Conservation (phyloP, 2,797 vertebrate genomes). For the Nyctibius grandis region DNA sequence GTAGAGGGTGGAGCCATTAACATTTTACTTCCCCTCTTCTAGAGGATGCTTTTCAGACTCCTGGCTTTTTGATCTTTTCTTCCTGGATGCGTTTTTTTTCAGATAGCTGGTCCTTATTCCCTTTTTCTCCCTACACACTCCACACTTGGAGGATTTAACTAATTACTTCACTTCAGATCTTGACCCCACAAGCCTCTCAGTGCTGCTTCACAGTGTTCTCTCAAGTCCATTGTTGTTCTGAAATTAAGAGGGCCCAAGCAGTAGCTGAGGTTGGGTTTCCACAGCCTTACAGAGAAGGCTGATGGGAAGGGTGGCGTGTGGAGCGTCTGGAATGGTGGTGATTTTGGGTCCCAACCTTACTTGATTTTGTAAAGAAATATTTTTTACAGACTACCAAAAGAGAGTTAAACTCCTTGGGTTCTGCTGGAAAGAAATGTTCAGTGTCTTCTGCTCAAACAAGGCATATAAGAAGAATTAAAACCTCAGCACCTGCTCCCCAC, state of each 20-base stretch:
- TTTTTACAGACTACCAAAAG: background rate
- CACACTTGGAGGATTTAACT: background rate
- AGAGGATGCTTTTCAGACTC: background rate
- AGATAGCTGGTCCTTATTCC: background rate
- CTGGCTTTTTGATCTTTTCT: background rate
- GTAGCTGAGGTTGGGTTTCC: background rate
- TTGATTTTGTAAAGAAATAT: background rate
- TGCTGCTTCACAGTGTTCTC: background rate
- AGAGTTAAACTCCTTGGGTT: background rate
- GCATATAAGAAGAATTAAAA: background rate
- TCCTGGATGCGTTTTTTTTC: background rate
- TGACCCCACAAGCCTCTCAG: background rate
- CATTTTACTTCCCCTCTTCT: background rate
- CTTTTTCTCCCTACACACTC: background rate
- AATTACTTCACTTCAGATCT: background rate
- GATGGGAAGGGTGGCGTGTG: background rate
- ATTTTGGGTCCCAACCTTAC: background rate
- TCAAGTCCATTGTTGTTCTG: background rate
- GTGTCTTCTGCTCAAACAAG: background rate
- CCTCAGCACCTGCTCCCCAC: background rate
- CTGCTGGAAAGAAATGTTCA: background rate
- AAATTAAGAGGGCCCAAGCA: background rate
- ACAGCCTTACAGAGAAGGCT: background rate
- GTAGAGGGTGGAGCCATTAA: background rate
- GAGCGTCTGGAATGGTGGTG: background rate